These are phyloP conservation scores for Falco biarmicus DNA, from an alignment of 2,797 vertebrate species.

Conservation along the genomic window DNA sequence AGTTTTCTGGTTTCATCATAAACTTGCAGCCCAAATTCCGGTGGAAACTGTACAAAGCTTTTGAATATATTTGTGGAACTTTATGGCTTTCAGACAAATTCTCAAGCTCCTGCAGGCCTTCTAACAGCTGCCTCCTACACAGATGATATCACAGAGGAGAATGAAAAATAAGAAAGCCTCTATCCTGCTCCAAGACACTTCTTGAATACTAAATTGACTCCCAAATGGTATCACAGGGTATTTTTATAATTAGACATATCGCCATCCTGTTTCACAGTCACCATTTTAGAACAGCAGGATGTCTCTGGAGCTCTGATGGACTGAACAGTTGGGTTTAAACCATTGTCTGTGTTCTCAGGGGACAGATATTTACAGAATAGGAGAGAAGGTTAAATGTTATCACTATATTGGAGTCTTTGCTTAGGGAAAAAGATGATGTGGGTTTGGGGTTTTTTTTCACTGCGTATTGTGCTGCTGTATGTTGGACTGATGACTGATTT, in stretches of 20 bases:
- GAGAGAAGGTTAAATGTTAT: background rate
- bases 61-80: background rate
- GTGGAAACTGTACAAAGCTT: background rate
- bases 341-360: background rate
- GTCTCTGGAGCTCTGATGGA: background rate
- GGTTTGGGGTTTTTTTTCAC: no score
- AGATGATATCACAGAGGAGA: background rate
- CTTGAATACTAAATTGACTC: constrained; percentile 15
- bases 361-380: background rate
- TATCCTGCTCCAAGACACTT: background rate
- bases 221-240: background rate
- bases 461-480: background rate
- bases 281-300: background rate
- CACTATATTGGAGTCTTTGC: background rate
- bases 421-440: background rate
- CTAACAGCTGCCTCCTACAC: constrained; percentile 30
- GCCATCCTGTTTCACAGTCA: background rate
- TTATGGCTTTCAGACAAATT: constrained; percentile 37
- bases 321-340: background rate
- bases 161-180: background rate
- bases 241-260: background rate
- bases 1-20: background rate
- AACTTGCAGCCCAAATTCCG: background rate
- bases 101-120: background rate
- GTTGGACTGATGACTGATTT: background rate